phyloP scores from a whole-genome alignment of 2,113 vertebrate genomes.

The Zapornia atra region DNA sequence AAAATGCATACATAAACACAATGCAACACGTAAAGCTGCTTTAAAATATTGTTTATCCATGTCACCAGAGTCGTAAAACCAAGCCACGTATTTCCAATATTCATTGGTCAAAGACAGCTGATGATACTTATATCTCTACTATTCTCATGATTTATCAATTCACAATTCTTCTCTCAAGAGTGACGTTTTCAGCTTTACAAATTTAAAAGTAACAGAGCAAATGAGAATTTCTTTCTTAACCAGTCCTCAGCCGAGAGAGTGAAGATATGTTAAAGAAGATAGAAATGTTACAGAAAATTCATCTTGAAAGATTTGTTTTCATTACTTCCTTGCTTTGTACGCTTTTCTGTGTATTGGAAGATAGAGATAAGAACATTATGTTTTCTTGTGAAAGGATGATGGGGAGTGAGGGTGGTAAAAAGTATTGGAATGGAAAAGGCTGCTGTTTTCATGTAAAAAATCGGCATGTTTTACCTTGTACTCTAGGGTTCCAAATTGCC shows the following conservation, averaged over 20 bases:
- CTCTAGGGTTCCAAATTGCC: constrained; percentile 66
- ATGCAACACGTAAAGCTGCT: background rate
- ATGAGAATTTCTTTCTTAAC: background rate
- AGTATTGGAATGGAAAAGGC: constrained; percentile 22
- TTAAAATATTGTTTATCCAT: background rate
- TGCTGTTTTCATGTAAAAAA: constrained; percentile 62
- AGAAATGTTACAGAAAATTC: background rate
- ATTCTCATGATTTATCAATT: background rate
- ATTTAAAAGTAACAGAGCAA: background rate
- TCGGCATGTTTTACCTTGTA: constrained; percentile 65
- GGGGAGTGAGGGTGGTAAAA: background rate
- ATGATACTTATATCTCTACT: background rate
- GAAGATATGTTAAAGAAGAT: background rate
- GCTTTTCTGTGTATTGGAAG: background rate
- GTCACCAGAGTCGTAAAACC: background rate
- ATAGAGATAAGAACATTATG: background rate
- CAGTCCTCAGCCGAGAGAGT: background rate
- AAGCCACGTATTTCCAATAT: background rate
- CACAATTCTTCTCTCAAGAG: background rate
- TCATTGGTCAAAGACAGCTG: background rate
- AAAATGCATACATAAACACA: background rate
- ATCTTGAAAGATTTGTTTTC: background rate
- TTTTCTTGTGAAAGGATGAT: constrained; percentile 15
- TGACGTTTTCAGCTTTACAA: background rate
- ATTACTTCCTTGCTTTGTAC: background rate